These are phyloP conservation scores for Chrosomus eos DNA, from an alignment of 2,797 vertebrate genomes.

Conservation along the genomic window DNA sequence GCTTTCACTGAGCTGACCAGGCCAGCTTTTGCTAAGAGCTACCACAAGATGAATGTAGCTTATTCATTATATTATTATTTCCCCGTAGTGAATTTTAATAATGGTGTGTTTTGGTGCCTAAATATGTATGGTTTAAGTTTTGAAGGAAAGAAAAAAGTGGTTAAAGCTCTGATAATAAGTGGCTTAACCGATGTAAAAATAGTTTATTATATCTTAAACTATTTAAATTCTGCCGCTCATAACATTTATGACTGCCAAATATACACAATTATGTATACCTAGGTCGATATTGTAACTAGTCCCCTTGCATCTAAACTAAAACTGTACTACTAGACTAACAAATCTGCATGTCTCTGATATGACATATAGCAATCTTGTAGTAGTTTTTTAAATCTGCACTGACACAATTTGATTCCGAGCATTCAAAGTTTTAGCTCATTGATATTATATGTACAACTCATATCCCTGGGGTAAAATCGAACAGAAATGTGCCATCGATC, in stretches of 20 bases:
- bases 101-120: background rate
- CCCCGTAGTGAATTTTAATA: background rate
- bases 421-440: constrained; percentile 35
- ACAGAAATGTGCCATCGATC: constrained; percentile 45
- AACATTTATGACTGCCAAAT: background rate
- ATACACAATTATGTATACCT: background rate
- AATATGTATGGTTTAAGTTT: background rate
- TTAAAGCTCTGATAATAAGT: background rate
- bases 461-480: constrained; percentile 44
- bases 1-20: constrained; percentile 53
- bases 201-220: background rate
- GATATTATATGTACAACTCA: constrained; percentile 25
- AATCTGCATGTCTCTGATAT: background rate
- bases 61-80: constrained; percentile 12
- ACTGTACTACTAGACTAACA: background rate
- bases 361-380: constrained; percentile 1
- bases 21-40: constrained; percentile 31
- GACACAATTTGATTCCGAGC: constrained; percentile 12
- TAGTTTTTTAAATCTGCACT: background rate
- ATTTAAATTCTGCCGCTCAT: background rate
- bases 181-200: background rate
- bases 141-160: background rate
- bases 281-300: background rate
- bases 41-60: constrained; percentile 17
- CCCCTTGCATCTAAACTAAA: background rate